These are phyloP conservation scores for Pteria penguin DNA, from an alignment of 2,888 invertebrate genomes.

Conservation along the genomic window DNA sequence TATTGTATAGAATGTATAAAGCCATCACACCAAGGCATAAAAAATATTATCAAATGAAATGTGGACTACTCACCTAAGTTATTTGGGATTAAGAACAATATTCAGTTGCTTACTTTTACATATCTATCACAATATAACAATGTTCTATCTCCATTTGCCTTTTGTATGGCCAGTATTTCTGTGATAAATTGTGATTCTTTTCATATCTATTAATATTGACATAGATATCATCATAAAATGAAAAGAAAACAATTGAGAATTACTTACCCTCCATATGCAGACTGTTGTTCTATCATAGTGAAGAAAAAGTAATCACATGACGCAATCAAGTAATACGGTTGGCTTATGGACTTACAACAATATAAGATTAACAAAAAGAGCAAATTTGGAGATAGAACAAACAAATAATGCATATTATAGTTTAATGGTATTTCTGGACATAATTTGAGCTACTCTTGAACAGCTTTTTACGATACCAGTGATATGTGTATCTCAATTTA, in stretches of 20 bases:
- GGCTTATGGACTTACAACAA: neutral
- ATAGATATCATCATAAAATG: neutral
- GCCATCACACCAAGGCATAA: neutral
- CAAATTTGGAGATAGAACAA: slow-evolving; percentile 13
- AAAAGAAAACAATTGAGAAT: neutral
- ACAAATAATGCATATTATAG: neutral
- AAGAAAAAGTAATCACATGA: neutral
- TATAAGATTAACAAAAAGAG: neutral
- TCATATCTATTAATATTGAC: neutral
- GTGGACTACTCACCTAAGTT: neutral
- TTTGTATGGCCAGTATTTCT: neutral
- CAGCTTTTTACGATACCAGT: neutral
- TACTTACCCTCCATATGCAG: neutral
- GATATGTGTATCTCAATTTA: neutral
- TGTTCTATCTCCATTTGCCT: slow-evolving; percentile 3
- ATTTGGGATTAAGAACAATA: neutral
- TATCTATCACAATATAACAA: neutral
- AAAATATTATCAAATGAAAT: no score
- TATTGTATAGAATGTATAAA: neutral
- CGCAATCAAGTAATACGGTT: neutral
- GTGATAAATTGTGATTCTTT: neutral
- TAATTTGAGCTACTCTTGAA: neutral
- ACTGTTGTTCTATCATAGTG: neutral
- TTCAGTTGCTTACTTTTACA: neutral
- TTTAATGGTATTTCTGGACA: neutral